Evolutionary conservation across 2,113 vertebrate species (phyloP), one percentile per base, ranked within the genome.

Genomic region (Lamprologus callipterus): DNA sequence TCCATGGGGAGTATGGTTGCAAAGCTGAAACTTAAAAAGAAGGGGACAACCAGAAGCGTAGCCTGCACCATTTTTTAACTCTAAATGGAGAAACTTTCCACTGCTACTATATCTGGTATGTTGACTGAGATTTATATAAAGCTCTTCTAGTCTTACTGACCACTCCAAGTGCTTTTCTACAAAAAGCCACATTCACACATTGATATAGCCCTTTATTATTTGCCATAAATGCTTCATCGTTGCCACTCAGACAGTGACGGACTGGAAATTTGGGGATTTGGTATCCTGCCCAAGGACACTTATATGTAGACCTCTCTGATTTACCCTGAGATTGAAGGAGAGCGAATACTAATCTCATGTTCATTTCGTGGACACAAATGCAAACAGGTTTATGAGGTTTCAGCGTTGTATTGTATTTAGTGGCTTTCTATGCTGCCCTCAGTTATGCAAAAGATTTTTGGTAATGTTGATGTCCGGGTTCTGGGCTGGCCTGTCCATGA

Each of bases 321-420:
- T 21, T 21, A 68, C 33, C n/a, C 11, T 40, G n/a, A 45, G 13
- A 26, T 7, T 42, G 2, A 73, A 26, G 37, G 5, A 16, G 8
- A 16, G 21, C 0, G 3, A 26, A 45, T 45, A 70, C 37, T 42
- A 6, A 16, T 42, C 8, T 3, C 37, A 16, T 21, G 5, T 45
- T 73, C 21, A 45, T 73, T 23, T 26, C 1, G 5, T 26, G 68
- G 21, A 45, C 13, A 45, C 65, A 73, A 73, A 73, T 0, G 2
- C 13, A 73, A 68, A 40, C 37, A 45, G 68, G 21, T 73, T 73
- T 10, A 73, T 17, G 40, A 26, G 40, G 65, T 45, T 16, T 23
- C n/a, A 73, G 21, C 8, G 1, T 23, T 70, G 12, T 68, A 13
- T 2, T 68, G 33, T 42, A 37, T 70, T 70, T 14, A 16, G 5